Evolutionary conservation across 2,888 invertebrate genomes (phyloP).

Genomic region (Synanthedon myopaeformis): DNA sequence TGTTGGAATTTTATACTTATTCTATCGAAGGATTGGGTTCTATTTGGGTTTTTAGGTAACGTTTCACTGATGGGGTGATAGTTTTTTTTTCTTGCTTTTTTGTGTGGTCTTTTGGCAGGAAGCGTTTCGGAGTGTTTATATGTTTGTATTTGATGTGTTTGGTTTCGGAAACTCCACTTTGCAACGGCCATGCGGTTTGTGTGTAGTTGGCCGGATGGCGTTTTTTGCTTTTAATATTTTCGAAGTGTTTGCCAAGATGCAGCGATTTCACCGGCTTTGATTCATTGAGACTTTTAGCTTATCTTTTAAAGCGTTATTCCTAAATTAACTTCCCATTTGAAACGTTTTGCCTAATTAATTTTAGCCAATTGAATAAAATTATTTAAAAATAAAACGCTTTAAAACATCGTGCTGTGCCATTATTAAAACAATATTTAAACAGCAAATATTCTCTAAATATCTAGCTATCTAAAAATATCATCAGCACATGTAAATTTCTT

Average conservation of each 20-base stretch:
- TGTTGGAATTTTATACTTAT: constrained; percentile 13
- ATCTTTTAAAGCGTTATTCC: too few species aligned
- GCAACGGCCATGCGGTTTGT: constrained; percentile 40
- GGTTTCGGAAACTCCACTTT: constrained; percentile 46
- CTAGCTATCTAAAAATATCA: too few species aligned
- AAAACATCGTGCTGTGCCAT: too few species aligned
- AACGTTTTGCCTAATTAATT: too few species aligned
- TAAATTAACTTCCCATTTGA: too few species aligned
- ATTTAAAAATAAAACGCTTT: too few species aligned
- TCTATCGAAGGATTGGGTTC: constrained; percentile 9
- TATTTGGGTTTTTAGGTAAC: constrained; percentile 10
- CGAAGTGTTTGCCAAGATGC: constrained; percentile 11
- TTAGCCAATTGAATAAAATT: too few species aligned
- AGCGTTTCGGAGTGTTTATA: constrained; percentile 42
- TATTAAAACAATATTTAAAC: too few species aligned
- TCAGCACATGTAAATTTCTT: too few species aligned
- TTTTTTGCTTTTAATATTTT: constrained; percentile 45
- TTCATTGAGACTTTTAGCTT: too few species aligned
- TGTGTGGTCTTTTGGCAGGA: constrained; percentile 3
- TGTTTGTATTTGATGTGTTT: constrained; percentile 44
- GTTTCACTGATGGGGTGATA: constrained; percentile 17
- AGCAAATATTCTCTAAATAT: too few species aligned
- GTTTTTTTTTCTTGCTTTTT: constrained; percentile 4
- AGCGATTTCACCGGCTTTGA: too few species aligned
- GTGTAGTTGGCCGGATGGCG: constrained; percentile 38